Conservation (phyloP, 1,140 invertebrate species). For the Drosophila asahinai region DNA sequence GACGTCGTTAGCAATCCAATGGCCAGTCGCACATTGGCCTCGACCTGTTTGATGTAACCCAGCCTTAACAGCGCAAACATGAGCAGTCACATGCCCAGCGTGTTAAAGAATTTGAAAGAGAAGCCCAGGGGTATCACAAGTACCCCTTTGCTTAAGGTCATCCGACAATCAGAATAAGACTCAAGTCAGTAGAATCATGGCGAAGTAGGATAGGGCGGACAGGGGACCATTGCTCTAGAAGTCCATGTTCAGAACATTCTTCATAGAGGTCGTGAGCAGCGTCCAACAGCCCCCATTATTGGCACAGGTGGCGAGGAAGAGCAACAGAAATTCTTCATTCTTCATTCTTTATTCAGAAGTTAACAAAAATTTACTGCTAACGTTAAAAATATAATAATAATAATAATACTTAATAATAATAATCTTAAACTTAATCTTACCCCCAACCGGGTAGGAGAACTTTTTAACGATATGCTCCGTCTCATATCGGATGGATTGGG, state of each 20-base stretch:
- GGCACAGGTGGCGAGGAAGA: conserved; percentile 93
- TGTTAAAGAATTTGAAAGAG: conserved; percentile 89
- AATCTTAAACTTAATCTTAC: too few relatives aligned
- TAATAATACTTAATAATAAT: too few relatives aligned
- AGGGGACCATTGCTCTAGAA: conserved; percentile 91
- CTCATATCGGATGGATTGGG: too few relatives aligned
- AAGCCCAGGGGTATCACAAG: conserved; percentile 85
- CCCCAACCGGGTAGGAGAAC: too few relatives aligned
- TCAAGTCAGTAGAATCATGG: conserved; percentile 90
- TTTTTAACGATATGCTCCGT: too few relatives aligned
- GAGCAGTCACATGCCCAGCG: conserved; percentile 88
- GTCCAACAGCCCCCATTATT: conserved; percentile 98
- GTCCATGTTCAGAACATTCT: conserved; percentile 92
- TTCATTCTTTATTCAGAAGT: too few relatives aligned
- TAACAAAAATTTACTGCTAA: too few relatives aligned
- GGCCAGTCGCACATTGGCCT: conserved; percentile 85
- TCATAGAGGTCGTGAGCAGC: conserved; percentile 95
- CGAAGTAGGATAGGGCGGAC: conserved; percentile 93
- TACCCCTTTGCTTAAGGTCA: conserved; percentile 86
- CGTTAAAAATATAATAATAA: too few relatives aligned
- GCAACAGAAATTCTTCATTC: too few relatives aligned
- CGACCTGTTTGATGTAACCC: conserved; percentile 87
- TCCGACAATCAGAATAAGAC: conserved; percentile 87
- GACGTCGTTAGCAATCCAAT: conserved; percentile 89
- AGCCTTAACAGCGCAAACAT: conserved; percentile 87